phyloP scores from a whole-genome alignment of 2,888 invertebrate genomes.

The Xylophagus ater region DNA sequence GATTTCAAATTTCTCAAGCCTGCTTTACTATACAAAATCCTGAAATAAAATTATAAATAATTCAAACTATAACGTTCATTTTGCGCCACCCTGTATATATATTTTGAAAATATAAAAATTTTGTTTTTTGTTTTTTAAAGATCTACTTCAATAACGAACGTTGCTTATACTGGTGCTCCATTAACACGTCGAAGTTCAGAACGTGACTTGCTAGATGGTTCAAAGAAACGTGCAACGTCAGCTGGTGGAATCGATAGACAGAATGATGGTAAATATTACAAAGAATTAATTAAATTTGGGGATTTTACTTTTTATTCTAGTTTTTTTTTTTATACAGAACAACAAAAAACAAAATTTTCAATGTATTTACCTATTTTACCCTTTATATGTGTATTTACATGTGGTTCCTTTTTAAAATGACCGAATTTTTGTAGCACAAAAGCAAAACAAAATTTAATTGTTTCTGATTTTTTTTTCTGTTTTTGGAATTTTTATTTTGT shows the following conservation, averaged over 20 bases:
- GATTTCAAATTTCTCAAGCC: too few relatives aligned
- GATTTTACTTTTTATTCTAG: not conserved
- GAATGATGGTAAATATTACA: constrained; percentile 47
- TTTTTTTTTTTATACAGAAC: constrained; percentile 2
- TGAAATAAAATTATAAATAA: constrained; percentile 4
- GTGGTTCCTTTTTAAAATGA: too few relatives aligned
- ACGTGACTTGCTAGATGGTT: constrained; percentile 58
- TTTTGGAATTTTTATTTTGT: too few relatives aligned
- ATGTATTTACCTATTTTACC: too few relatives aligned
- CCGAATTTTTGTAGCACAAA: too few relatives aligned
- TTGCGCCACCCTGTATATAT: too few relatives aligned
- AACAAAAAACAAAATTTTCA: too few relatives aligned
- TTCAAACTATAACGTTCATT: too few relatives aligned
- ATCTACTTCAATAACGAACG: constrained; percentile 83
- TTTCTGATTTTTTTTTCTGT: too few relatives aligned
- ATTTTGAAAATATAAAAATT: not conserved
- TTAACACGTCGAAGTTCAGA: constrained; percentile 77
- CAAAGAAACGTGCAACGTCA: constrained; percentile 65
- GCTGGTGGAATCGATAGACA: constrained; percentile 59
- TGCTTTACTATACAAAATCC: not conserved
- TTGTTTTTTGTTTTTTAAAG: constrained; percentile 35
- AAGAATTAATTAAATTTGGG: too few relatives aligned
- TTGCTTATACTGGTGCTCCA: constrained; percentile 65
- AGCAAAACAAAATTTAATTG: too few relatives aligned
- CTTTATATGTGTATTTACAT: constrained; percentile 5